phyloP scores from a whole-genome alignment of 1,140 invertebrate genomes.

The Drosophila lowei region DNA sequence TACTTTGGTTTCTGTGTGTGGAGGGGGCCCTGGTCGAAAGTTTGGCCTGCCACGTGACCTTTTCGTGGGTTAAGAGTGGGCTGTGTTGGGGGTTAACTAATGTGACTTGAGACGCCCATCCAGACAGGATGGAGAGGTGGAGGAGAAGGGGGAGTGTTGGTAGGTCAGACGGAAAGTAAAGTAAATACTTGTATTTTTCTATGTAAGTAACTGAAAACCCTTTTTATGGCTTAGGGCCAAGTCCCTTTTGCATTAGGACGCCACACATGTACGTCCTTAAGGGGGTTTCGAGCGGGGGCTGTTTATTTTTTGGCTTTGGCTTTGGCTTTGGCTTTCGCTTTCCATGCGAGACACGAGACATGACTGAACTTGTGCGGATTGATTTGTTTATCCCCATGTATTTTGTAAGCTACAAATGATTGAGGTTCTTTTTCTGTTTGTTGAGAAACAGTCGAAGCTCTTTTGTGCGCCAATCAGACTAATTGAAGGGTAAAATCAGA shows the following conservation, averaged over 20 bases:
- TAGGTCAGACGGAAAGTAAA: slow-evolving; percentile 59
- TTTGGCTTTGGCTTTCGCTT: slow-evolving; percentile 42
- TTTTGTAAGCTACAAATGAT: slow-evolving; percentile 59
- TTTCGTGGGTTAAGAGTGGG: slow-evolving; percentile 30
- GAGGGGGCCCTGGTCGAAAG: slow-evolving; percentile 13
- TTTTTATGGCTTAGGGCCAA: slow-evolving; percentile 59
- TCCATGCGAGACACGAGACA: slow-evolving; percentile 42
- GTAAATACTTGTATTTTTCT: slow-evolving; percentile 66
- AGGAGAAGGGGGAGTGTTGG: background rate
- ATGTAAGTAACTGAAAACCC: slow-evolving; percentile 43
- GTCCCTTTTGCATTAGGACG: slow-evolving; percentile 64
- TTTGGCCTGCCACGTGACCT: slow-evolving; percentile 41
- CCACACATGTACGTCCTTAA: slow-evolving; percentile 35
- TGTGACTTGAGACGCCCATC: slow-evolving; percentile 54
- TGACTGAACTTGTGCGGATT: slow-evolving; percentile 53
- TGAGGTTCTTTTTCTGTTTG: slow-evolving; percentile 2
- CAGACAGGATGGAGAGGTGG: no score
- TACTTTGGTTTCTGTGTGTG: slow-evolving; percentile 21
- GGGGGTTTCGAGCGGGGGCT: slow-evolving; percentile 1
- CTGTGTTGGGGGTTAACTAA: slow-evolving; percentile 50
- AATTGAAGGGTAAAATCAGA: slow-evolving; percentile 38
- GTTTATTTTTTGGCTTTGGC: slow-evolving; percentile 45
- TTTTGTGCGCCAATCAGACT: slow-evolving; percentile 27
- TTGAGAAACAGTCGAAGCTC: slow-evolving; percentile 24
- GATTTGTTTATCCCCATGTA: slow-evolving; percentile 57